Percentiles rank a stretch among this genome's conserved stretches.
phyloP scores from a whole-genome alignment of 2,888 invertebrate species.

The Ornithoptera alexandrae region DNA sequence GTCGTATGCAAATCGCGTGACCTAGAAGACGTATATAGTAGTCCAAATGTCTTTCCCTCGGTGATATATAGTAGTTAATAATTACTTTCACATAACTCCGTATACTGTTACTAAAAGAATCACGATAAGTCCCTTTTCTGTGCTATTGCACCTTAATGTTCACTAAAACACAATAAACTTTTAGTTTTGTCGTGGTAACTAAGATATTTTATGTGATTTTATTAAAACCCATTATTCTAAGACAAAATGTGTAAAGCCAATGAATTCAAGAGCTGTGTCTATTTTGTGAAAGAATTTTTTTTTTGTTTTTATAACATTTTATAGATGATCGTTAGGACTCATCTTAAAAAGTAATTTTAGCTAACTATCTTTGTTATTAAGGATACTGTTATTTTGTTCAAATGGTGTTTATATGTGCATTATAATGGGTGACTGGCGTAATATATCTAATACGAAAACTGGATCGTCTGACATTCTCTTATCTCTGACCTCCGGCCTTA shows the following conservation, averaged over 20 bases:
- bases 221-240: neutral
- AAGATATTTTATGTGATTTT: neutral
- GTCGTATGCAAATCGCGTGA: conserved; percentile 26
- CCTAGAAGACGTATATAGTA: conserved; percentile 26
- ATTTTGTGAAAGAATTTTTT: conserved; percentile 12
- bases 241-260: neutral
- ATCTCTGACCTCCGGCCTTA: conserved; percentile 56
- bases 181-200: conserved; percentile 2
- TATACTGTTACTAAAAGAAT: neutral
- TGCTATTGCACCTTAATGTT: neutral
- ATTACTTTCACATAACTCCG: neutral
- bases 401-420: conserved; percentile 5
- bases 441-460: conserved; percentile 41
- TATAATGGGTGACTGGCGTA: conserved; percentile 27
- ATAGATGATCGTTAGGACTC: neutral
- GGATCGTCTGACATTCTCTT: conserved; percentile 46
- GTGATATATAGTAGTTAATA: neutral
- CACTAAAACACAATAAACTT: neutral
- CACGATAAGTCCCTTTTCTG: neutral
- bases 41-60: conserved; percentile 17
- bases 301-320: conserved; percentile 13
- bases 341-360: conserved; percentile 20
- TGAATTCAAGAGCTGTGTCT: conserved; percentile 10
- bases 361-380: conserved; percentile 16
- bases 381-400: conserved; percentile 2